Conservation (phyloP, 2,797 vertebrate genomes). For the Atherinosoma microstoma region DNA sequence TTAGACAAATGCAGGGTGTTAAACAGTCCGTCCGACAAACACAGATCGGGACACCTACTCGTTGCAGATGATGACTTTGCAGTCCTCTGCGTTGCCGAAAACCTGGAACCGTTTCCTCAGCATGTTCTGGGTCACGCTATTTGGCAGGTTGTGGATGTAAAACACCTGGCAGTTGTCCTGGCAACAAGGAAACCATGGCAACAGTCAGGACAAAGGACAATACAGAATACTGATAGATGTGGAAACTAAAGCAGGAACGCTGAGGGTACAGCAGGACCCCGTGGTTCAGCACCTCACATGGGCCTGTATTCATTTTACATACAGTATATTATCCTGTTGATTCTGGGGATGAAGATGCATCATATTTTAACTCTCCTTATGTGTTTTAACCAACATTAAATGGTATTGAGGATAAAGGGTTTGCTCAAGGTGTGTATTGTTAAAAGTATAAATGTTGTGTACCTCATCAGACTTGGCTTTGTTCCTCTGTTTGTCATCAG, state of each 20-base stretch:
- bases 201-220: conserved; percentile 70
- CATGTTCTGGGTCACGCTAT: conserved; percentile 91
- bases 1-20: neutral
- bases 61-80: conserved; percentile 91
- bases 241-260: conserved; percentile 29
- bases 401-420: neutral
- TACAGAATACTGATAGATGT: conserved; percentile 38
- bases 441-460: conserved; percentile 13
- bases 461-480: conserved; percentile 82
- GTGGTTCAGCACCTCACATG: conserved; percentile 1
- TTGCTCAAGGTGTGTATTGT: too few species aligned
- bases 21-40: neutral
- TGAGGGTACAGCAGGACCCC: neutral
- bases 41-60: conserved; percentile 75
- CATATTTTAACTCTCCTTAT: neutral
- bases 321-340: neutral
- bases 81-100: conserved; percentile 93
- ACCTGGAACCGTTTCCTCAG: conserved; percentile 95
- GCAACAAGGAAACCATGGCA: conserved; percentile 77
- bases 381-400: too few species aligned
- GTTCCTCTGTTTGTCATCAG: conserved; percentile 79
- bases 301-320: neutral
- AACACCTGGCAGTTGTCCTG: conserved; percentile 97
- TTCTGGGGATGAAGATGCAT: neutral
- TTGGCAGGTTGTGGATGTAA: conserved; percentile 94